These are phyloP conservation scores for Cricetomys ansorgei DNA, from an alignment of 2,113 vertebrate species.

Conservation along the genomic window DNA sequence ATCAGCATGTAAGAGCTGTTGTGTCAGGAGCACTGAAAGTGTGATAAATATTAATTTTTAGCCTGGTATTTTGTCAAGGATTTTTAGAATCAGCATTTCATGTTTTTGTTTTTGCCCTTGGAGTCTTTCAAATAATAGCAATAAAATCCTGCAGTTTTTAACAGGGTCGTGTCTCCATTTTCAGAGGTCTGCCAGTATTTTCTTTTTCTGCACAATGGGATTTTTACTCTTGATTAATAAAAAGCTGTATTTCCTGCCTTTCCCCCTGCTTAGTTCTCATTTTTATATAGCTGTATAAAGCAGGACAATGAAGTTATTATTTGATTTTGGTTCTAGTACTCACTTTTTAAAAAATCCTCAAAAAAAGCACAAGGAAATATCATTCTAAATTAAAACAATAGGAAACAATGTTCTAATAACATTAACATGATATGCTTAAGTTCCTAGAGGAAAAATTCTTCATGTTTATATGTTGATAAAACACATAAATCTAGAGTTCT, in stretches of 20 bases:
- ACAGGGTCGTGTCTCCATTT: constrained; percentile 47
- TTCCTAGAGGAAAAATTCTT: background rate
- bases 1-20: constrained; percentile 77
- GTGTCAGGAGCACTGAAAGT: constrained; percentile 80
- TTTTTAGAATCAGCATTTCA: constrained; percentile 76
- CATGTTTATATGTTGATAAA: background rate
- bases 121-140: constrained; percentile 69
- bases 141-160: constrained; percentile 59
- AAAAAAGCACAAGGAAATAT: background rate
- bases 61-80: constrained; percentile 70
- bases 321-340: constrained; percentile 21
- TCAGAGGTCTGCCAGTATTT: constrained; percentile 34
- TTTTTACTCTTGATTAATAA: background rate
- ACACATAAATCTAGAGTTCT: background rate
- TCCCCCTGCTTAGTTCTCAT: background rate
- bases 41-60: constrained; percentile 86
- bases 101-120: constrained; percentile 68
- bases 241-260: constrained; percentile 4
- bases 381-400: constrained; percentile 14
- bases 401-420: background rate
- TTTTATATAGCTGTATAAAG: constrained; percentile 11
- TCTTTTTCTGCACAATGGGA: constrained; percentile 53
- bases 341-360: background rate
- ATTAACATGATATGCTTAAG: background rate
- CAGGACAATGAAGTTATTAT: background rate